Evolutionary conservation across 2,113 vertebrate genomes (phyloP).

Genomic region (Lamprologus speciosus): DNA sequence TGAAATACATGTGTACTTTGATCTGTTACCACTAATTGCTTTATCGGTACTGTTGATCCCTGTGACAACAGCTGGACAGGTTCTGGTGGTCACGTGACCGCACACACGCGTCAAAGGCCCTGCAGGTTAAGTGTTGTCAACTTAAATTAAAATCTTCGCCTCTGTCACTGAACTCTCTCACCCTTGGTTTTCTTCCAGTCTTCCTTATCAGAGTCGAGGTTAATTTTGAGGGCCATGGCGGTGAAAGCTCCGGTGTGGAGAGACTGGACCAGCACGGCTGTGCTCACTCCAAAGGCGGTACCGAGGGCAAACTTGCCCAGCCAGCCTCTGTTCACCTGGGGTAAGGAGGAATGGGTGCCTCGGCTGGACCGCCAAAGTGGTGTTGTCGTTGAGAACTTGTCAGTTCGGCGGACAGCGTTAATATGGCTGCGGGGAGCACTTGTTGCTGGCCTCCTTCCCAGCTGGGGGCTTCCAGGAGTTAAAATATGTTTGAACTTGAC

Average conservation of each 20-base stretch:
- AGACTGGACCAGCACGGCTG: slow-evolving; percentile 20
- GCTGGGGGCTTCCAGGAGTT: not conserved
- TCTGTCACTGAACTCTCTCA: slow-evolving; percentile 34
- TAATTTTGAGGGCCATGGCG: slow-evolving; percentile 57
- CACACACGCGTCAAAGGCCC: not conserved
- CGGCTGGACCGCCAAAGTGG: slow-evolving; percentile 11
- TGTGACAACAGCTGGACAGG: not conserved
- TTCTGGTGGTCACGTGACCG: not conserved
- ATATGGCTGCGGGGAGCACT: slow-evolving; percentile 8
- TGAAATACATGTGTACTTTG: not conserved
- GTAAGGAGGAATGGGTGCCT: not conserved
- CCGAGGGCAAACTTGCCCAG: slow-evolving; percentile 25
- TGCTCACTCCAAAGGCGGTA: slow-evolving; percentile 38
- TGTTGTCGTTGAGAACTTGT: slow-evolving; percentile 26
- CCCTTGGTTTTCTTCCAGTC: slow-evolving; percentile 71
- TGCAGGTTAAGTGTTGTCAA: not conserved
- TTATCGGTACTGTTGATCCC: rapidly evolving
- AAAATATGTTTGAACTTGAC: slow-evolving; percentile 36
- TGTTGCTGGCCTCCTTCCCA: not conserved
- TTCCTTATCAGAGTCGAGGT: slow-evolving; percentile 55
- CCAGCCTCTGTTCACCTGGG: not conserved
- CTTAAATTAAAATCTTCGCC: not conserved
- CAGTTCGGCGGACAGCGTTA: not conserved
- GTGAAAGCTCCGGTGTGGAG: slow-evolving; percentile 49
- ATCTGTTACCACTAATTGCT: not conserved